phyloP scores from a whole-genome alignment of 2,888 invertebrate genomes.

The Temnothorax ravouxi region DNA sequence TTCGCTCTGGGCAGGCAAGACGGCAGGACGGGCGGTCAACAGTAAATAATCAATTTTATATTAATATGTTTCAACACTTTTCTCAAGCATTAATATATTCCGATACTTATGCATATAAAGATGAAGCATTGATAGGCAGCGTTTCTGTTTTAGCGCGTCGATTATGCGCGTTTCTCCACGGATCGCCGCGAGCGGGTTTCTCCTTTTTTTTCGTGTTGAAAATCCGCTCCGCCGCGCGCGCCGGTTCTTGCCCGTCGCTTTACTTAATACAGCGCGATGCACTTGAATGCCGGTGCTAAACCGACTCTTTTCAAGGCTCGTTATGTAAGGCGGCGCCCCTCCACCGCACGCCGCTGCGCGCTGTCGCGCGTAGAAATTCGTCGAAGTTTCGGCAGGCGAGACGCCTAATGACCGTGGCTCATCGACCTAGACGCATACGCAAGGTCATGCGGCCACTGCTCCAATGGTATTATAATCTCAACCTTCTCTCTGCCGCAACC shows the following conservation, averaged over 20 bases:
- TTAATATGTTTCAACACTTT: background rate
- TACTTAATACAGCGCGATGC: slow-evolving; percentile 12
- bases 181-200: background rate
- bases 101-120: background rate
- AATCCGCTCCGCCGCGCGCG: background rate
- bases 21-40: background rate
- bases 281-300: slow-evolving; percentile 24
- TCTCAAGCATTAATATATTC: background rate
- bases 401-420: slow-evolving; percentile 77
- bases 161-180: background rate
- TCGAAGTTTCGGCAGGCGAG: slow-evolving; percentile 60
- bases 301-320: slow-evolving; percentile 20
- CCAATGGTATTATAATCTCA: slow-evolving; percentile 83
- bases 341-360: background rate
- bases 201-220: background rate
- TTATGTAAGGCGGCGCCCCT: slow-evolving; percentile 12
- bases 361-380: slow-evolving; percentile 60
- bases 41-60: background rate
- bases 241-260: slow-evolving; percentile 8
- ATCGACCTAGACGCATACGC: slow-evolving; percentile 82
- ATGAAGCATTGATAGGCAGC: no score
- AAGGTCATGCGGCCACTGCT: slow-evolving; percentile 85
- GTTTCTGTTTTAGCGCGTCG: background rate
- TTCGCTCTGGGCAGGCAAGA: background rate
- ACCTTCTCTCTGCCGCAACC: slow-evolving; percentile 70